Evolutionary conservation across 2,113 vertebrate genomes (phyloP), one percentile per base, ranked within the genome.

Genomic region (Corythornis cristatus): DNA sequence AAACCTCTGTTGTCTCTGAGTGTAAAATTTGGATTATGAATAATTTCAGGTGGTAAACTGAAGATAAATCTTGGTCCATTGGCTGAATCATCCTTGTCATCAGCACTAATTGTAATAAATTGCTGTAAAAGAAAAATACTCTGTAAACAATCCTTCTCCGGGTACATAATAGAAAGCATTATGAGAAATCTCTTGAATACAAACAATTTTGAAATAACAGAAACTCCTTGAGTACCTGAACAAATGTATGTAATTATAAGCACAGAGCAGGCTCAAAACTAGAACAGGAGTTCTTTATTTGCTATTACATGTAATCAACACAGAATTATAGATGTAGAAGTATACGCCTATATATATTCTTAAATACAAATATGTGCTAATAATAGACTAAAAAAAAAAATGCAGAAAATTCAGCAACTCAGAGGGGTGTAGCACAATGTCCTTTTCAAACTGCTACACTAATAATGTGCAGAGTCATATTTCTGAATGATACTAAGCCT

Each of bases 21-120:
- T n/a, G 99, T 99, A 97, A 99, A 99, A 96, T 99, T 99, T 88
- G 98, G 98, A 97, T 99, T 99, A 94, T 99, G 98, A 80, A 97
- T 97, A 79, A 99, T 98, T 96, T 99, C 99, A 19, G 98, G 98
- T 60, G 98, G 98, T 5, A 99, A 98, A 90, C 97, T 98, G 98
- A 99, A 99, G 68, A 98, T 98, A 96, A 99, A 99, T 97, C 98
- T 98, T 85, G 98, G 98, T 86, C 99, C 98, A 79, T 99, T 99
- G 90, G 98, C 98, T 28, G 98, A 98, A 93, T 99, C 99, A 46
- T 99, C 99, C 97, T 99, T 99, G 97, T 99, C 99, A 95, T 99
- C 98, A 8, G 99, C 99, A n/a, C 98, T 99, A 72, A 99, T 98
- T 50, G 98, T 99, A 90, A 98, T 96, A 93, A 98, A 97, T 96